Percentiles rank a stretch among this genome's conserved stretches.
phyloP scores from a whole-genome alignment of 1,140 invertebrate species.

The Papilio machaon region DNA sequence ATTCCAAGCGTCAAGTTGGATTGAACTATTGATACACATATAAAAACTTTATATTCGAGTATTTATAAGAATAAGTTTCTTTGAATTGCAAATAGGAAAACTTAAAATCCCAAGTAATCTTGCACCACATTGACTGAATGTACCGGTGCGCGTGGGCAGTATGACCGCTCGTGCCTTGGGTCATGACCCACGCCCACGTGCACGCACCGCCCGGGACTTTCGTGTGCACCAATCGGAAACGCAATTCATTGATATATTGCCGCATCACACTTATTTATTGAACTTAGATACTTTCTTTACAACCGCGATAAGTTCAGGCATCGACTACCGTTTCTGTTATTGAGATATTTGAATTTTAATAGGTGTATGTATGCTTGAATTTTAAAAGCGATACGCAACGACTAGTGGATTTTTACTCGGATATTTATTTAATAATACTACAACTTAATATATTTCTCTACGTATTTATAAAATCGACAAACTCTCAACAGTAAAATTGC shows the following conservation, averaged over 20 bases:
- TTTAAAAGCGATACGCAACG: background rate
- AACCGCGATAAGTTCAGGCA: conserved; percentile 48
- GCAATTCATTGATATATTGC: conserved; percentile 62
- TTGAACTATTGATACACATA: background rate
- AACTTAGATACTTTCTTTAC: conserved; percentile 59
- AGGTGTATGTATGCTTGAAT: conserved; percentile 8
- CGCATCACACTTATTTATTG: conserved; percentile 67
- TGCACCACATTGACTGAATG: conserved; percentile 25
- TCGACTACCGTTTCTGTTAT: conserved; percentile 53
- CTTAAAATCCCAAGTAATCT: conserved; percentile 6
- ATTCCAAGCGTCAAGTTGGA: background rate
- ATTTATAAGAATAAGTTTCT: background rate
- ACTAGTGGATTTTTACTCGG: background rate
- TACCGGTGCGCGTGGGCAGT: conserved; percentile 31
- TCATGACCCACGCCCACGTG: conserved; percentile 53
- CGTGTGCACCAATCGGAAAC: conserved; percentile 48
- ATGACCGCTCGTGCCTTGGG: conserved; percentile 48
- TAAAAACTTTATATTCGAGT: background rate
- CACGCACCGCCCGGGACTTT: conserved; percentile 58
- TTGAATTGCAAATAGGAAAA: background rate
- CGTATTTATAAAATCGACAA: too few species aligned
- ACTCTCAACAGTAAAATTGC: too few species aligned
- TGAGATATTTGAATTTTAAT: conserved; percentile 39
- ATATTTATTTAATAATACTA: background rate
- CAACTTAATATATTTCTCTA: too few species aligned